Evolutionary conservation across 2,888 invertebrate species (phyloP), one percentile per base, ranked within the genome.

Genomic region (Nomada fabriciana): DNA sequence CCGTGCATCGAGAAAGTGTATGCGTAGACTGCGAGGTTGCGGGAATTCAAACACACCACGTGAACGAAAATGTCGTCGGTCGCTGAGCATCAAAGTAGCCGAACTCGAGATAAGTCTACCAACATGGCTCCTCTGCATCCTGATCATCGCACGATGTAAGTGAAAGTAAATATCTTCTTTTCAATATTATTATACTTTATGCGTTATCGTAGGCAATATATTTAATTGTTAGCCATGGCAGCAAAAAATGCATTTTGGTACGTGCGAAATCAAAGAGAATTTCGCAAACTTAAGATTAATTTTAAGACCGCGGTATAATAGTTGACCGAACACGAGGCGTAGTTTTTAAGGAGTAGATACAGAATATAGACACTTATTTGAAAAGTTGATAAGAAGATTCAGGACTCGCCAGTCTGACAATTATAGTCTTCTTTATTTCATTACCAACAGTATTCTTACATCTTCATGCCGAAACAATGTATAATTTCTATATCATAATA

Each of bases 361-460:
- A 36, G 7, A 5, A 36, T 36, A 7, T 7, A 7, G 36, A 7
- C 7, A 36, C 36, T 36, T 20, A 53, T 20, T 20, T 53, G 53
- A 25, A 57, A 57, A 1, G 10, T 5, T 23, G 23, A 9, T 57
- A 13, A 23, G n/a, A n/a, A 23, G 25, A 25, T 20, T 57, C 47
- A 43, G 10, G 7, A 36, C 15, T 11, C 61, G 68, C 59, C 77
- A 78, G 63, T 74, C 77, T 89, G 90, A 91, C 91, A 91, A 91
- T 89, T 91, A 91, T 91, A 91, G 90, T 91, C 89, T 90, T 90
- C 86, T 91, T 91, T 91, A 91, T 92, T 92, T 90, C 91, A 90
- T 91, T 90, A 91, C 90, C 91, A 91, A 91, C 91, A 91, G 88
- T 91, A 86, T 91, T 88, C 84, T 91, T 91, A 91, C 91, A 91